Percentiles rank a stretch among this genome's conserved stretches.
Evolutionary conservation across 2,888 invertebrate genomes (phyloP).

Genomic region (Phytoseiulus persimilis): DNA sequence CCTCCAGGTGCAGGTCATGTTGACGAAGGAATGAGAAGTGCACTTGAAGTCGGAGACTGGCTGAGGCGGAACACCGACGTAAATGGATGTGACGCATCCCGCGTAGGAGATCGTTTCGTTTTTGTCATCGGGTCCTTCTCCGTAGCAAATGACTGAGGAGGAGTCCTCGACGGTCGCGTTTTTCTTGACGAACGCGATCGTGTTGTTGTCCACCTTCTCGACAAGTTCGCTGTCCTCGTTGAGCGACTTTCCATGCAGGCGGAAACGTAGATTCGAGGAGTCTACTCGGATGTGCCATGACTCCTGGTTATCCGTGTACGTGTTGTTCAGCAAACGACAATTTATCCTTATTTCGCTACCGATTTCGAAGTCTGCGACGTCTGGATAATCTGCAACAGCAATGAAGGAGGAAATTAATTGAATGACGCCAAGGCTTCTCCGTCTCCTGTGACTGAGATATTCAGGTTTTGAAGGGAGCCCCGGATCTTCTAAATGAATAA

Average conservation of each 20-base stretch:
- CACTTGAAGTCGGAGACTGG: background rate
- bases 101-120: background rate
- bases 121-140: background rate
- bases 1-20: slow-evolving; percentile 28
- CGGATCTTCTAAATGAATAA: background rate
- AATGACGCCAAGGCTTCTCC: background rate
- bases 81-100: background rate
- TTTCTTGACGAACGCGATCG: slow-evolving; percentile 10
- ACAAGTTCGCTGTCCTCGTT: background rate
- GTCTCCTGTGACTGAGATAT: background rate
- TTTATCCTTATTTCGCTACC: background rate
- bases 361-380: background rate
- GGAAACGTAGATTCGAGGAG: slow-evolving; percentile 1
- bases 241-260: background rate
- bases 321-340: background rate
- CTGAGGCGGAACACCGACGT: background rate
- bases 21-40: background rate
- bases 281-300: background rate
- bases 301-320: background rate
- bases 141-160: background rate
- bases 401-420: background rate
- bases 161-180: background rate
- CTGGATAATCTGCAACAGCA: background rate
- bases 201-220: background rate
- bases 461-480: background rate